phyloP scores from a whole-genome alignment of 1,140 invertebrate genomes.

The Drosophila novamexicana region DNA sequence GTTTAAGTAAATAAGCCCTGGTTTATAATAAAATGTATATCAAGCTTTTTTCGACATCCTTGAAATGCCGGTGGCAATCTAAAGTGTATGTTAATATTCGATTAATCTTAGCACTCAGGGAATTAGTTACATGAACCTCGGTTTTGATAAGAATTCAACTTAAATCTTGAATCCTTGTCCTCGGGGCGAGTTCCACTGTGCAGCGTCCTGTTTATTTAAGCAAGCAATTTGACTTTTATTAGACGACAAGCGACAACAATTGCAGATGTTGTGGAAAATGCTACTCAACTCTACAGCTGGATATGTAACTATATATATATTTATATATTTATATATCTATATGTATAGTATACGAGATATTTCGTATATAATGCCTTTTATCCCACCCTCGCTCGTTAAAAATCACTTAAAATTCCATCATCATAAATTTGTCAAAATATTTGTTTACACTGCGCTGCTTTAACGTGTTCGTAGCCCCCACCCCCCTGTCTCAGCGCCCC shows the following conservation, averaged over 20 bases:
- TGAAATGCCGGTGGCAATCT: too few relatives aligned
- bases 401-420: conserved; percentile 84
- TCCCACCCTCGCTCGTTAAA: conserved; percentile 72
- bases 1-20: too few relatives aligned
- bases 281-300: conserved; percentile 7
- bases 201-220: conserved; percentile 40
- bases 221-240: conserved; percentile 54
- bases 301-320: conserved; percentile 36
- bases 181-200: not conserved
- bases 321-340: conserved; percentile 8
- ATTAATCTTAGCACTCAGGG: too few relatives aligned
- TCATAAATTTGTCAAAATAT: conserved; percentile 84
- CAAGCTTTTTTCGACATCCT: too few relatives aligned
- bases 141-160: too few relatives aligned
- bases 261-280: conserved; percentile 28
- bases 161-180: not conserved
- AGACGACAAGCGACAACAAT: conserved; percentile 37
- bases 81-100: too few relatives aligned
- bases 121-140: too few relatives aligned
- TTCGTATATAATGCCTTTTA: conserved; percentile 39
- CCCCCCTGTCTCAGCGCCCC: not conserved
- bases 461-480: conserved; percentile 15
- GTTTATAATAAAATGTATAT: too few relatives aligned
- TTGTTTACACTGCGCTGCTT: conserved; percentile 30
- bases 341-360: conserved; percentile 16